A percentile compares a stretch with the other conserved stretches of the same genome.
Conservation (phyloP, 2,888 invertebrate genomes). For the Troilus luridus region DNA sequence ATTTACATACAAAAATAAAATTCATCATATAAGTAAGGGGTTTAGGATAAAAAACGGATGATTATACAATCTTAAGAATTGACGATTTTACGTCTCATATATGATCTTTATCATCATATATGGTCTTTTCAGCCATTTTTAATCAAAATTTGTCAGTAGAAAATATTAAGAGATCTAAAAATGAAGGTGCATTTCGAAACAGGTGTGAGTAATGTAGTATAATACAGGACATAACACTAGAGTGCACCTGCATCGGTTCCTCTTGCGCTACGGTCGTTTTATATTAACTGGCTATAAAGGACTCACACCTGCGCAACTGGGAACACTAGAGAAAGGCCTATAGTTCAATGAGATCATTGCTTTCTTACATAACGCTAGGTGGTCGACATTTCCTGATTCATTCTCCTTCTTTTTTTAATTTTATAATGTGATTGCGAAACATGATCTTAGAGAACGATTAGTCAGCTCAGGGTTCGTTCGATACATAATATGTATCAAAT, state of each 20-base stretch:
- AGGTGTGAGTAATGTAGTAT: constrained; percentile 28
- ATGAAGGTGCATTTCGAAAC: not conserved
- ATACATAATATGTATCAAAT: not conserved
- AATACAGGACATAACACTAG: not conserved
- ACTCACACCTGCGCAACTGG: not conserved
- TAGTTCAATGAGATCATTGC: not conserved
- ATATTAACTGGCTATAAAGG: not conserved
- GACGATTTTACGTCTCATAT: too few relatives aligned
- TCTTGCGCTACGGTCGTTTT: not conserved
- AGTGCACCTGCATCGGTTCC: constrained; percentile 11
- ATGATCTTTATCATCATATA: too few relatives aligned
- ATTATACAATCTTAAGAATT: too few relatives aligned
- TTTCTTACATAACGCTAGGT: not conserved
- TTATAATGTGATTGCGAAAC: not conserved
- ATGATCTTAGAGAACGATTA: not conserved
- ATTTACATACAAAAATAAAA: too few relatives aligned
- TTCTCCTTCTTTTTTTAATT: not conserved
- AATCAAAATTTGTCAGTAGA: too few relatives aligned
- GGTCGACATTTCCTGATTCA: not conserved
- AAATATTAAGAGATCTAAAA: not conserved
- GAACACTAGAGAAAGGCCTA: not conserved
- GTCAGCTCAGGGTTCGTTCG: not conserved
- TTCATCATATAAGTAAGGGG: too few relatives aligned
- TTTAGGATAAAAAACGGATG: too few relatives aligned
- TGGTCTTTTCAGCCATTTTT: too few relatives aligned